Percentiles rank a stretch among this genome's conserved stretches.
phyloP scores from a whole-genome alignment of 35 echinoderm and acorn worm species.

The Holothuria glaberrima region DNA sequence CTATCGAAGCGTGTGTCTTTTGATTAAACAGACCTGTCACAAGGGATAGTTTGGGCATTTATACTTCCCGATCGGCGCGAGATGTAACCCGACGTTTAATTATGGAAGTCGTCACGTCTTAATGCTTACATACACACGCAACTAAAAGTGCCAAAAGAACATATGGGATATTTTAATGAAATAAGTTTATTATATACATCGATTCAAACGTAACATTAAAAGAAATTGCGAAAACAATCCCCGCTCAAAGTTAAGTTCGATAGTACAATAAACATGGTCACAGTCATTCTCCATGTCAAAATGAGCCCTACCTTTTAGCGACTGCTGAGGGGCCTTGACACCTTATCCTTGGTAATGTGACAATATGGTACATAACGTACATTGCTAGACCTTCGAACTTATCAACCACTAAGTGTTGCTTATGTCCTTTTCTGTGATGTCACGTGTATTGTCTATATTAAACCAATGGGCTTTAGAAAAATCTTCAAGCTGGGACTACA shows the following conservation, averaged over 20 bases:
- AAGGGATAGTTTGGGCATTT: slow-evolving; percentile 39
- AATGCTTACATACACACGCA: slow-evolving; percentile 49
- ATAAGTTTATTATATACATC: slow-evolving; percentile 13
- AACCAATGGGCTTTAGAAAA: too few relatives aligned
- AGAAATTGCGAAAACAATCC: background rate
- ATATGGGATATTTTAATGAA: slow-evolving; percentile 35
- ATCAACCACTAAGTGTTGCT: too few relatives aligned
- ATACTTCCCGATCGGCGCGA: slow-evolving; percentile 24
- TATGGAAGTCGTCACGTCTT: slow-evolving; percentile 30
- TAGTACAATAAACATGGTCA: too few relatives aligned
- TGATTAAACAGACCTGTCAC: slow-evolving; percentile 56
- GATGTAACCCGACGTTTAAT: slow-evolving; percentile 45
- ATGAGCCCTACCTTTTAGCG: too few relatives aligned
- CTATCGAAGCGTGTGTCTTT: slow-evolving; percentile 25
- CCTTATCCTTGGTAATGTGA: too few relatives aligned
- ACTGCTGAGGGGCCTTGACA: too few relatives aligned
- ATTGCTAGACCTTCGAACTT: too few relatives aligned
- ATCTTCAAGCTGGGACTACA: too few relatives aligned
- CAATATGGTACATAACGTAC: too few relatives aligned
- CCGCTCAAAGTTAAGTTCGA: background rate
- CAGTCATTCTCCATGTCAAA: too few relatives aligned
- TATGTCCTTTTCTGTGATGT: too few relatives aligned
- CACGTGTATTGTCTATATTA: too few relatives aligned
- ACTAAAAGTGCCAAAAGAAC: slow-evolving; percentile 20
- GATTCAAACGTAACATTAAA: background rate